phyloP scores from a whole-genome alignment of 1,140 invertebrate genomes.

The Caerostris darwini region DNA sequence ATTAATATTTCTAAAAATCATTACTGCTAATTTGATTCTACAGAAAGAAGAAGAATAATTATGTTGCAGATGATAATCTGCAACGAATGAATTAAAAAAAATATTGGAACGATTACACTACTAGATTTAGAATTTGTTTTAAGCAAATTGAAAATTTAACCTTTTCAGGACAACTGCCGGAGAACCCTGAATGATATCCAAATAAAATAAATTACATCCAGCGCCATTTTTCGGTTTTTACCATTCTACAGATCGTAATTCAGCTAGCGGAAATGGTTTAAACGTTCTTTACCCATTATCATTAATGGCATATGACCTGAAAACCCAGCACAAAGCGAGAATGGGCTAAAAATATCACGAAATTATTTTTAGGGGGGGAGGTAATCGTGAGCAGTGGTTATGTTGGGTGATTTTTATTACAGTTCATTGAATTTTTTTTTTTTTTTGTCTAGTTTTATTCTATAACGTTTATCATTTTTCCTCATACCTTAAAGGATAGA shows the following conservation, averaged over 20 bases:
- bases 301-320: conserved; percentile 34
- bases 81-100: background rate
- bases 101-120: background rate
- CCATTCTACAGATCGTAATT: background rate
- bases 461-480: background rate
- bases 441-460: background rate
- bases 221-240: conserved; percentile 8
- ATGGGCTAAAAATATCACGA: conserved; percentile 25
- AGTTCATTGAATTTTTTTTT: background rate
- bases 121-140: conserved; percentile 43
- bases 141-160: conserved; percentile 43
- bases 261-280: conserved; percentile 11
- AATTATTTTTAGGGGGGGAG: background rate
- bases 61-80: background rate
- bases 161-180: conserved; percentile 1
- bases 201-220: conserved; percentile 29
- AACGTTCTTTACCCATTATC: conserved; percentile 28
- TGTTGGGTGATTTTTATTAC: background rate
- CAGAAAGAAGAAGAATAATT: conserved; percentile 18
- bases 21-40: conserved; percentile 27
- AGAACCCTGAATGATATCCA: conserved; percentile 4
- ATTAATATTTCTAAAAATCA: conserved; percentile 40
- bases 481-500: too few species aligned
- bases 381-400: background rate
- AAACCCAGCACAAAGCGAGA: background rate